Conservation (phyloP, 2,888 invertebrate species). For the Nezara viridula region DNA sequence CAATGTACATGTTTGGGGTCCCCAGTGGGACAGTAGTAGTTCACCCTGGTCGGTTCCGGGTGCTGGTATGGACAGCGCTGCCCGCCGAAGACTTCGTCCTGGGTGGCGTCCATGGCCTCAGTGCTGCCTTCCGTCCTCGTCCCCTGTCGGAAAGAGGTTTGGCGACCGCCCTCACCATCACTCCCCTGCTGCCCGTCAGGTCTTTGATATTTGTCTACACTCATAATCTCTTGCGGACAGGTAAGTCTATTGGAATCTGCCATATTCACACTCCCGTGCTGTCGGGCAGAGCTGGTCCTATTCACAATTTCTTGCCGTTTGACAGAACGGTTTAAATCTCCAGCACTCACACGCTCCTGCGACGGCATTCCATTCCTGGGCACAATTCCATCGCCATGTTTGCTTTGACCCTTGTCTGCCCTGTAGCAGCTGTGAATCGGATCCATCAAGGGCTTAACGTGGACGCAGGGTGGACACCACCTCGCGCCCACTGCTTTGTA, state of each 20-base stretch:
- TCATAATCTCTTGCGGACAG: too few species aligned
- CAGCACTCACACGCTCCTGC: not conserved
- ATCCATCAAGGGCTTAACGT: not conserved
- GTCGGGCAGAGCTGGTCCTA: too few species aligned
- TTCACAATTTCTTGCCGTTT: not conserved
- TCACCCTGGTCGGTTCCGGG: slow-evolving; percentile 67
- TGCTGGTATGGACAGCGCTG: slow-evolving; percentile 51
- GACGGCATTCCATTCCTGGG: not conserved
- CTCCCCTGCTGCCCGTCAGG: too few species aligned
- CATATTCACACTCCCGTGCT: too few species aligned
- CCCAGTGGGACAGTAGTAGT: slow-evolving; percentile 64
- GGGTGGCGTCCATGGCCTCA: not conserved
- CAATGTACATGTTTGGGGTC: slow-evolving; percentile 62
- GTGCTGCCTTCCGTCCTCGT: too few species aligned
- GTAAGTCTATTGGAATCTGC: too few species aligned
- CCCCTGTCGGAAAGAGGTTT: too few species aligned
- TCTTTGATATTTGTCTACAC: too few species aligned
- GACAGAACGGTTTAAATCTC: not conserved
- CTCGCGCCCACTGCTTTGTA: rapidly evolving
- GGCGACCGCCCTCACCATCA: too few species aligned
- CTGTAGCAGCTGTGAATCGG: not conserved
- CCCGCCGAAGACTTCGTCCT: not conserved
- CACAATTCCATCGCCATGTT: not conserved
- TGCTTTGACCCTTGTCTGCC: not conserved
- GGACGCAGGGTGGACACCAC: not conserved